Percentiles rank a stretch among this genome's conserved stretches.
Conservation (phyloP, 2,113 vertebrate genomes). For the Perccottus glenii region DNA sequence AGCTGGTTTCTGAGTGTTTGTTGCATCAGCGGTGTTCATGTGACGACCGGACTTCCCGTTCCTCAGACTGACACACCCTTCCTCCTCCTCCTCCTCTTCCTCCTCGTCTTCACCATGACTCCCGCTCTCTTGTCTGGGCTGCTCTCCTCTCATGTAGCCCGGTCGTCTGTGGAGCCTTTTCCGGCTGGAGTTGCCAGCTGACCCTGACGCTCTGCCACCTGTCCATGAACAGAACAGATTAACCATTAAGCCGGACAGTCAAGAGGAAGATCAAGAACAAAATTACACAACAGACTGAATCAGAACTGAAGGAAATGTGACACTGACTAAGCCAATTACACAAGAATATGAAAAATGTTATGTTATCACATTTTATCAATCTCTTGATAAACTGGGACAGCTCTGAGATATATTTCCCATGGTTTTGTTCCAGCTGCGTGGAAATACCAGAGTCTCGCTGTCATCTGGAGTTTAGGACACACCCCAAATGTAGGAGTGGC, state of each 20-base stretch:
- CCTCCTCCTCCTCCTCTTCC: conserved; percentile 52
- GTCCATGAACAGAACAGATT: conserved; percentile 66
- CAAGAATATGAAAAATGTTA: conserved; percentile 1
- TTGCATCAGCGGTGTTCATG: conserved; percentile 24
- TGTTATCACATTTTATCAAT: background rate
- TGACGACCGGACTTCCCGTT: conserved; percentile 46
- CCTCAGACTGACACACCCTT: conserved; percentile 37
- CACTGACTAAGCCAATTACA: conserved; percentile 12
- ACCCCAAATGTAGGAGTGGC: conserved; percentile 23
- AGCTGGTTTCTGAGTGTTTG: conserved; percentile 10
- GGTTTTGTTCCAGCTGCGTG: conserved; percentile 68
- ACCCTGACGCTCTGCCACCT: conserved; percentile 59
- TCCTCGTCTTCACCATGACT: conserved; percentile 29
- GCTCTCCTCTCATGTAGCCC: conserved; percentile 82
- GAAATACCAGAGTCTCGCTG: conserved; percentile 67
- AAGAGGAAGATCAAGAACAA: conserved; percentile 40
- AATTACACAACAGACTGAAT: conserved; percentile 17
- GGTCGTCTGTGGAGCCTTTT: conserved; percentile 81
- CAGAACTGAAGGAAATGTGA: background rate
- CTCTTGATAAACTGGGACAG: conserved; percentile 34
- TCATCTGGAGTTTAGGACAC: conserved; percentile 47
- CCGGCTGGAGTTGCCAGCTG: conserved; percentile 38
- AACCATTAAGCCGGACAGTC: conserved; percentile 59
- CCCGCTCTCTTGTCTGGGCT: conserved; percentile 44
- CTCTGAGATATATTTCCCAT: conserved; percentile 62